Percentiles rank a stretch among this genome's conserved stretches.
Evolutionary conservation across 1,140 invertebrate genomes (phyloP).

Genomic region (Pectinophora gossypiella): DNA sequence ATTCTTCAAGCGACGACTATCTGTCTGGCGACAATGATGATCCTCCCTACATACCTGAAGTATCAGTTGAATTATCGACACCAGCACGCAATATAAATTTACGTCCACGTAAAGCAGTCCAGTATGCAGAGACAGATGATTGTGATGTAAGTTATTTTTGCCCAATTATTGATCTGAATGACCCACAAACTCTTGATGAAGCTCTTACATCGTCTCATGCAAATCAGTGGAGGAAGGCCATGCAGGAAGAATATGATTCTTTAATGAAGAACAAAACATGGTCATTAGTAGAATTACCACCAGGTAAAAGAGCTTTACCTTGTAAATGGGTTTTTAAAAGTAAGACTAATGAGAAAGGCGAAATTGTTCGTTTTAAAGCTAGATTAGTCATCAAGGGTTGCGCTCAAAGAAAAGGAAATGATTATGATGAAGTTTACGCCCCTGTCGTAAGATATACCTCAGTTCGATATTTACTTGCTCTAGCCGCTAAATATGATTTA

Average conservation of each 20-base stretch:
- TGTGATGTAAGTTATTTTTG: constrained; percentile 10
- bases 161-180: background rate
- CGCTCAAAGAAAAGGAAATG: constrained; percentile 41
- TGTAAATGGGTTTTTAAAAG: constrained; percentile 40
- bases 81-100: too few relatives aligned
- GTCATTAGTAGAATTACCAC: constrained; percentile 37
- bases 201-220: constrained; percentile 27
- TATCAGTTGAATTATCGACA: too few relatives aligned
- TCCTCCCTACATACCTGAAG: too few relatives aligned
- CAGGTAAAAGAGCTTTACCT: constrained; percentile 38
- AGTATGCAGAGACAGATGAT: constrained; percentile 5
- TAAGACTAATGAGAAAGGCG: constrained; percentile 32
- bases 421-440: constrained; percentile 33
- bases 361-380: constrained; percentile 47
- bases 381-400: constrained; percentile 34
- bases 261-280: constrained; percentile 42
- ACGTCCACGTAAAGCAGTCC: too few relatives aligned
- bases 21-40: too few relatives aligned
- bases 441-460: constrained; percentile 16
- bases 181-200: constrained; percentile 25
- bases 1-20: too few relatives aligned
- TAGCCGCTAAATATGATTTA: constrained; percentile 59
- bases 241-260: constrained; percentile 39
- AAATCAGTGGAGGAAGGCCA: constrained; percentile 33
- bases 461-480: constrained; percentile 51